Base-by-base conservation (phyloP, 1,140 invertebrate genomes). In the Atta colombica region DNA sequence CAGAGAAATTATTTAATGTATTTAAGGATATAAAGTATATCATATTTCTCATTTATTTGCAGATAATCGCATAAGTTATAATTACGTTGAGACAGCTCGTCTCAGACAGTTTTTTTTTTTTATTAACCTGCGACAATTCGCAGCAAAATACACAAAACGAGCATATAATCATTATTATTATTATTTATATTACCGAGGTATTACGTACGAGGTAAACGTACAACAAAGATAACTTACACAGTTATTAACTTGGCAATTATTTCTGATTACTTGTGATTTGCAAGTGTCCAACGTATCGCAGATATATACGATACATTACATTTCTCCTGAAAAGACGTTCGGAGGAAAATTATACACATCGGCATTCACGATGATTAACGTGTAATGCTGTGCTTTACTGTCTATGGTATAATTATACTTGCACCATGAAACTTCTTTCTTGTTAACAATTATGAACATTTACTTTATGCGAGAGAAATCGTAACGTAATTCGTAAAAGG, bases 191-290 rank as follows among this genome's bases (percentile, higher is more conserved):
- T 55, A 75, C 25, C 21, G 8, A 18, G 21, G 25, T 25, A 25
- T 16, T 69, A 71, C 45, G 28, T 68, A n/a, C n/a, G n/a, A n/a
- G n/a, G n/a, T n/a, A 28, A 53, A 25, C 35, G 21, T 1, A 49
- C 39, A 69, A 74, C 69, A 84, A 74, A 74, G 3, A 25, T 61
- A 51, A 35, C 39, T 74, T 84, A 35, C 39, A 55, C 55, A 75
- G 75, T 84, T 84, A 84, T 74, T 74, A 74, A 84, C 39, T 31
- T 28, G 69, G 12, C 49, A 84, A 75, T 84, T 63, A 75, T 8
- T 49, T 74, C n/a, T 53, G 80, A 61, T 84, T 75, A 84, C 80
- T 75, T n/a, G 35, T 51, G 31, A 69, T 8, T 10, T 21, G 35
- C 39, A 18, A 25, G 3, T 65, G 7, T 61, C 14, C 55, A 49